Evolutionary conservation across 35 echinoderm and acorn worm species (phyloP).

Genomic region (Ptychodera flava): DNA sequence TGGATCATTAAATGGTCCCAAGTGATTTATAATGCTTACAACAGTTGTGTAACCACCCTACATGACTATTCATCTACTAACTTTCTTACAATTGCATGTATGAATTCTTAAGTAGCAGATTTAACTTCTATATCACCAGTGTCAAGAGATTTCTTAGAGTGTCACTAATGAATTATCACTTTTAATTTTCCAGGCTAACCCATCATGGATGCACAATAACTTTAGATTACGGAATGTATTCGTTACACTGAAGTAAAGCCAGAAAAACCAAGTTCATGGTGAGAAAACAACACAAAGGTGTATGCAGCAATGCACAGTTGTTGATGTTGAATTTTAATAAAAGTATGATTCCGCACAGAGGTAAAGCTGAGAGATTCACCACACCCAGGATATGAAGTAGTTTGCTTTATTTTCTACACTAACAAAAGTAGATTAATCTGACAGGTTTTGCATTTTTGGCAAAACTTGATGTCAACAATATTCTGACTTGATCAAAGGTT

Average conservation of each 20-base stretch:
- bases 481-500: no score
- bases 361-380: not conserved
- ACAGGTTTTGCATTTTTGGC: no score
- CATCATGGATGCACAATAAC: conserved; percentile 85
- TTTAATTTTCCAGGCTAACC: conserved; percentile 70
- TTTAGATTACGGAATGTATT: conserved; percentile 77
- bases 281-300: not conserved
- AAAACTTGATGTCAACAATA: no score
- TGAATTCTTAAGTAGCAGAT: no score
- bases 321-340: not conserved
- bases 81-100: no score
- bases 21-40: no score
- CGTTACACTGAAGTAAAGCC: conserved; percentile 44
- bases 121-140: no score
- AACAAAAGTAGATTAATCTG: not conserved
- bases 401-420: not conserved
- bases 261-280: conserved; percentile 17
- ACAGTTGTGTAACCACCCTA: no score
- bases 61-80: no score
- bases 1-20: no score
- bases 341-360: not conserved
- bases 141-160: no score
- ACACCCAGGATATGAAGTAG: not conserved
- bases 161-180: no score
- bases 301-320: not conserved